Percentiles rank a stretch among this genome's conserved stretches.
phyloP scores from a whole-genome alignment of 23 tunicate species.

The Ascidia mentula region DNA sequence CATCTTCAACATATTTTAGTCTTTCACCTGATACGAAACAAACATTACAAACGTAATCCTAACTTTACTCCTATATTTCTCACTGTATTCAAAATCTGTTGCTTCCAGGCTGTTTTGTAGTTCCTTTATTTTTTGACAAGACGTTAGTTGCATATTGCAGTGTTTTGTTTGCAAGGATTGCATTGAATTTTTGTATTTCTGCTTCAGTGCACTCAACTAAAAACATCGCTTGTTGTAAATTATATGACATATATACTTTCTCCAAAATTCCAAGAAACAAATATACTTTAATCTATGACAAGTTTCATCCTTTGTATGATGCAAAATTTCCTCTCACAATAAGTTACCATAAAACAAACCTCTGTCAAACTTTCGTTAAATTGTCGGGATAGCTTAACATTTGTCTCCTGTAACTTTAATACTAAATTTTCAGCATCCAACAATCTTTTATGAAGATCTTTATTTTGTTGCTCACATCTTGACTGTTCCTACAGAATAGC shows the following conservation, averaged over 20 bases:
- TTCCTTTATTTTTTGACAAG: not conserved
- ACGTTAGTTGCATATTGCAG: not conserved
- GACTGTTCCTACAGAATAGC: constrained; percentile 31
- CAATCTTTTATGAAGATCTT: constrained; percentile 36
- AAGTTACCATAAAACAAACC: not conserved
- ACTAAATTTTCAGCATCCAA: constrained; percentile 43
- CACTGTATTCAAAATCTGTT: not conserved
- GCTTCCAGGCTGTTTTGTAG: not conserved
- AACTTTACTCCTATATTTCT: not conserved
- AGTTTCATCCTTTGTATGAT: too few relatives aligned
- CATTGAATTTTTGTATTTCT: not conserved
- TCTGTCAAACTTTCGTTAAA: constrained; percentile 30
- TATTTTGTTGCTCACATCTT: constrained; percentile 54
- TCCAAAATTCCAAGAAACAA: not conserved
- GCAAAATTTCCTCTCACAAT: not conserved
- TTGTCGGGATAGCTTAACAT: constrained; percentile 54
- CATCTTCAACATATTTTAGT: constrained; percentile 49
- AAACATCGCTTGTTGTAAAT: too few relatives aligned
- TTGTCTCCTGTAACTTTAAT: constrained; percentile 53
- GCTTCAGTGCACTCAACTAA: not conserved
- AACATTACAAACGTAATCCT: not conserved
- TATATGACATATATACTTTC: not conserved
- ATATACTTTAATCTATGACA: not conserved
- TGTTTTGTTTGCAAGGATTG: not conserved
- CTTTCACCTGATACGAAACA: constrained; percentile 24